Base-by-base conservation (phyloP, 2,888 invertebrate genomes). In the Dasysyrphus albostriatus region DNA sequence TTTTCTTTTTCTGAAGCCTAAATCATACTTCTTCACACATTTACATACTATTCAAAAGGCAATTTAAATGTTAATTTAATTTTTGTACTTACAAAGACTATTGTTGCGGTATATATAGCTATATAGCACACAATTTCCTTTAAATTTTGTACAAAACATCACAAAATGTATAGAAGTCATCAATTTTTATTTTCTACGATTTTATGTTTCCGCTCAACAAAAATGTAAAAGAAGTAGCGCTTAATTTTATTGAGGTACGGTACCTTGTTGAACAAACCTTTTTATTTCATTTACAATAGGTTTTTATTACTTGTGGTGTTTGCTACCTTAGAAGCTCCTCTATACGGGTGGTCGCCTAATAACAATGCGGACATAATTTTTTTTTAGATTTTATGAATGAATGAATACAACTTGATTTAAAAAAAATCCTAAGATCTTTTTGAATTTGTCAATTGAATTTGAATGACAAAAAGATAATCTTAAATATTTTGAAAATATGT, bases 171-270 rank as follows among this genome's bases (percentile, higher is more conserved):
- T 24, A 54, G 29, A 24, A 54, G 29, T 14, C 29, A 54, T 29
- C 24, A 24, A 32, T 32, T 29, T 54, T 34, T 34, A n/a, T 34
- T 9, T 34, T 34, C n/a, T 34, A 8, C 1, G 34, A 58, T 34
- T 58, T 58, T 58, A 58, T 58, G 58, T 58, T 61, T 61, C 61
- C 61, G 61, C 7, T 39, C 0, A 61, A 61, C 12, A 61, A 61
- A 19, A 49, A 49, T 10, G 4, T 49, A 19, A 61, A 39, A 61
- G 19, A 42, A 61, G 39, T 39, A 42, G 39, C 39, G 19, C 19
- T 12, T 24, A 8, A 39, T 61, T 61, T 61, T 61, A 61, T 61
- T 61, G 39, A 39, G 61, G 61, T 61, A 24, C 37, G 19, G 8
- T 39, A 12, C 16, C 58, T 34, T n/a, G 3, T 34, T 5, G n/a